These are phyloP conservation scores for Hephaestus fuliginosus DNA, from an alignment of 2,797 vertebrate species.

Conservation along the genomic window DNA sequence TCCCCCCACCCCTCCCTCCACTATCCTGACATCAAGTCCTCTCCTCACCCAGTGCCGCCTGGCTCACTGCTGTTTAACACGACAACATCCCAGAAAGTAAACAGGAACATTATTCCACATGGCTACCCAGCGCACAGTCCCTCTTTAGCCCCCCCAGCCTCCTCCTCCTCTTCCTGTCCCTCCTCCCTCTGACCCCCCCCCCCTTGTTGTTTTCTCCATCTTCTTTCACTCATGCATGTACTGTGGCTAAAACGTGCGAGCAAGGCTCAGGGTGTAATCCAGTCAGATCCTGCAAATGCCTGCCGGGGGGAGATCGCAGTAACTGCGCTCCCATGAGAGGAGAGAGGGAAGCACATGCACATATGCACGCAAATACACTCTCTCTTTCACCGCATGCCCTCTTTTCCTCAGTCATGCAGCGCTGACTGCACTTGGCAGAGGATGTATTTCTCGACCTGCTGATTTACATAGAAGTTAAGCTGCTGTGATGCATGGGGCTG, in stretches of 20 bases:
- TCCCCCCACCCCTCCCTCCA: conserved; percentile 19
- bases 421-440: conserved; percentile 63
- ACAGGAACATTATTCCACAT: conserved; percentile 74
- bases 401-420: conserved; percentile 39
- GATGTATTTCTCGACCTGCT: conserved; percentile 61
- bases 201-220: conserved; percentile 49
- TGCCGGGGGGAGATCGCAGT: conserved; percentile 38
- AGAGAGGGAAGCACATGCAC: conserved; percentile 46
- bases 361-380: conserved; percentile 34
- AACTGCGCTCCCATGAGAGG: conserved; percentile 56
- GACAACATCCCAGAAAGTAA: conserved; percentile 64
- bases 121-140: conserved; percentile 45
- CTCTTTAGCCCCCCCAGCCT: conserved; percentile 47
- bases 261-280: conserved; percentile 57
- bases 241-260: conserved; percentile 54
- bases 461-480: conserved; percentile 67
- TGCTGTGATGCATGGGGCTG: conserved; percentile 49
- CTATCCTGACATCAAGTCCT: conserved; percentile 33
- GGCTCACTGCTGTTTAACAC: conserved; percentile 53
- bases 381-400: conserved; percentile 44
- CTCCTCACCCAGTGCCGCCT: conserved; percentile 14
- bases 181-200: neutral
- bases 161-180: conserved; percentile 12
- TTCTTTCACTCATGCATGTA: conserved; percentile 62
- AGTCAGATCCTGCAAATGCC: conserved; percentile 59